Evolutionary conservation across 2,797 vertebrate species (phyloP).

Genomic region (Crenuchus spilurus): DNA sequence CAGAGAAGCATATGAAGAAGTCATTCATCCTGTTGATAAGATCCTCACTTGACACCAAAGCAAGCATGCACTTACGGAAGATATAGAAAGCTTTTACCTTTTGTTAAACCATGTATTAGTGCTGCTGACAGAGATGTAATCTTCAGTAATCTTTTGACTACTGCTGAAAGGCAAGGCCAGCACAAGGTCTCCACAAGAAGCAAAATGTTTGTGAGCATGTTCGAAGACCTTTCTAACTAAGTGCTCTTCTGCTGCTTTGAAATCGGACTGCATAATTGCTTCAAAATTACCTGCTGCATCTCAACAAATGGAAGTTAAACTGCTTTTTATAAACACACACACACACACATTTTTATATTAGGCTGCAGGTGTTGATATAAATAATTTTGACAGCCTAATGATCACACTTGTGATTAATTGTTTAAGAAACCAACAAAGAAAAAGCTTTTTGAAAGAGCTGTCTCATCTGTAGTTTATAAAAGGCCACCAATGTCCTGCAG

Average conservation of each 20-base stretch:
- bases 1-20: conserved; percentile 8
- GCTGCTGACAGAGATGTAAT: not conserved
- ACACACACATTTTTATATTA: conserved; percentile 2
- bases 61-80: not conserved
- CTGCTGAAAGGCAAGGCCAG: not conserved
- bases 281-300: conserved; percentile 33
- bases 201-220: not conserved
- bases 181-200: not conserved
- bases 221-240: not conserved
- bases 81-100: not conserved
- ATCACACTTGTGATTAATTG: conserved; percentile 15
- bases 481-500: conserved; percentile 2
- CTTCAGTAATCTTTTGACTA: not conserved
- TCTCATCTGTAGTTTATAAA: conserved; percentile 11
- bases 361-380: too few species aligned
- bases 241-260: conserved; percentile 3
- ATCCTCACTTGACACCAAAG: not conserved
- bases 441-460: not conserved
- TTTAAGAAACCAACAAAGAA: conserved; percentile 19
- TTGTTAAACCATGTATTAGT: not conserved
- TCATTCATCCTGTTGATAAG: conserved; percentile 7
- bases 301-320: conserved; percentile 34
- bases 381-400: conserved; percentile 40
- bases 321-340: conserved; percentile 30
- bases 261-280: conserved; percentile 35